A percentile compares a stretch with the other conserved stretches of the same genome.
These are phyloP conservation scores for Nothoprocta pentlandii DNA, from an alignment of 2,113 vertebrate genomes.

Conservation along the genomic window DNA sequence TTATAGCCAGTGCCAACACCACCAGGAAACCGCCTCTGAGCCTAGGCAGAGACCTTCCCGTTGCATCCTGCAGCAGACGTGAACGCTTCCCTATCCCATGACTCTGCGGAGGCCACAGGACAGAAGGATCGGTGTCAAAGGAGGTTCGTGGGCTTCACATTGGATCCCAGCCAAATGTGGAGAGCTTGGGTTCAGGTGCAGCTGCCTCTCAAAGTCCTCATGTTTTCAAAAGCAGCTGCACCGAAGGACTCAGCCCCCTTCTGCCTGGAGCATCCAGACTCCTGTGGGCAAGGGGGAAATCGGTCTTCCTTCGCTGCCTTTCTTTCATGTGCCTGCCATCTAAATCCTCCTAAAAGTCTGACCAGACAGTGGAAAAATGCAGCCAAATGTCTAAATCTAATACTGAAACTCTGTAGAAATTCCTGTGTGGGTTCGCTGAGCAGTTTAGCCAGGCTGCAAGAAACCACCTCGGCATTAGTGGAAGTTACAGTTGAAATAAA, in stretches of 20 bases:
- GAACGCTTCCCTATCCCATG: fast-evolving
- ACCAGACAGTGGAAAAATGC: background rate
- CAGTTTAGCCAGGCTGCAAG: background rate
- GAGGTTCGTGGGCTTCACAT: background rate
- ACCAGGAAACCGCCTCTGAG: background rate
- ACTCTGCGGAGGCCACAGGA: background rate
- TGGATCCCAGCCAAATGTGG: fast-evolving
- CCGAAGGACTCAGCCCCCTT: background rate
- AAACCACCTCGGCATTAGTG: background rate
- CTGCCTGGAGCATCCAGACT: background rate
- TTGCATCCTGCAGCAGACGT: background rate
- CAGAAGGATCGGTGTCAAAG: background rate
- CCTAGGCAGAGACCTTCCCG: background rate
- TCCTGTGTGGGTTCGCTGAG: background rate
- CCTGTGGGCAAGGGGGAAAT: background rate
- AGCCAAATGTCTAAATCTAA: background rate
- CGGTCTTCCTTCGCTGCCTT: background rate
- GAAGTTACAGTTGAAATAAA: background rate
- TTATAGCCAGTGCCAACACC: background rate
- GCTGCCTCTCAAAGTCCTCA: background rate
- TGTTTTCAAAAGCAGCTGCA: background rate
- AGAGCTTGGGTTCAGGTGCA: background rate
- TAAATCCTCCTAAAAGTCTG: background rate
- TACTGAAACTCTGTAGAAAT: background rate
- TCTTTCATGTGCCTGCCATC: background rate